Evolutionary conservation across 2,113 vertebrate genomes (phyloP), one percentile per base, ranked within the genome.

Genomic region (Lepus europaeus): DNA sequence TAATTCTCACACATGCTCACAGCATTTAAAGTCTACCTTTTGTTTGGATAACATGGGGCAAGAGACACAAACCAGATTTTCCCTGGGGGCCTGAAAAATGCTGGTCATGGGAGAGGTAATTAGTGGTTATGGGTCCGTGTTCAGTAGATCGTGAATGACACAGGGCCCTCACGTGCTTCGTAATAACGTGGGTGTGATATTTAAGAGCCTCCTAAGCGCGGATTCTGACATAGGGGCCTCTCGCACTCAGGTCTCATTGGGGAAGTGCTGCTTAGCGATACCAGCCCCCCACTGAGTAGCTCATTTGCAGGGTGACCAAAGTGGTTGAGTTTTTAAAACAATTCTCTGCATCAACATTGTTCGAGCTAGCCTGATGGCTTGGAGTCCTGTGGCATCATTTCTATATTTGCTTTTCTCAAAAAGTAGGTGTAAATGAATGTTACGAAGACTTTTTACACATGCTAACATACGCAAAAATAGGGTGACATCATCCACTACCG

Each of bases 281-380:
- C 13, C 78, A 81, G 78, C 39, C 89, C 94, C 70, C 85, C 69
- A 93, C 90, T 80, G 82, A 9, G 77, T 63, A 12, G 4, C 14
- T 69, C 27, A 79, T 80, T 61, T 86, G 49, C 64, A 25, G 10
- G 33, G 20, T 85, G 74, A 91, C 73, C 59, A 70, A 78, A 36
- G 83, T 33, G 27, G 49, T 4, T 84, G 39, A 23, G 12, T 64
- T 72, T 81, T 73, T 2, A 29, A 56, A n/a, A 89, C 59, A 76
- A 89, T 85, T 49, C 88, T 89, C 70, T 85, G 78, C 22, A 90
- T 82, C 6, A 73, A 92, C 83, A 90, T 88, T 74, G 74, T 86
- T 29, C 76, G 22, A 25, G 63, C 27, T 69, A 78, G 76, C 33
- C 9, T 23, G 77, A 68, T 59, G 6, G 51, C 9, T 93, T 56